Conservation (phyloP, 2,113 vertebrate genomes). For the Tapirus terrestris region DNA sequence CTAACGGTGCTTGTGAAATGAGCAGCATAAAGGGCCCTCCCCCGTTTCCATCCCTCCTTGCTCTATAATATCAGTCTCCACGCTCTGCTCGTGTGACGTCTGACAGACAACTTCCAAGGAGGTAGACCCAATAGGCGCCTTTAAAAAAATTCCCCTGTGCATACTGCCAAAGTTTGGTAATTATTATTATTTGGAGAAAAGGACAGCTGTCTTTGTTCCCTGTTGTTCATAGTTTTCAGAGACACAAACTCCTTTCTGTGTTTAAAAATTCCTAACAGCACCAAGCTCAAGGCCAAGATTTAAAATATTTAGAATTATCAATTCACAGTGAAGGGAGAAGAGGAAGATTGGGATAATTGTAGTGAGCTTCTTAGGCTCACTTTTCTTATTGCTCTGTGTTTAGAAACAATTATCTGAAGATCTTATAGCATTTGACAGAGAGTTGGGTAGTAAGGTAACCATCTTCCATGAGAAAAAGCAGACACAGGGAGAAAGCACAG, state of each 20-base stretch:
- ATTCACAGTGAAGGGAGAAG: not conserved
- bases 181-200: not conserved
- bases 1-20: not conserved
- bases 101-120: not conserved
- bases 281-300: not conserved
- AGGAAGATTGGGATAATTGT: not conserved
- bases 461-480: constrained; percentile 16
- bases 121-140: not conserved
- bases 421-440: not conserved
- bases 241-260: not conserved
- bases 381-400: not conserved
- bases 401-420: not conserved
- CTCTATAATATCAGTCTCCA: not conserved
- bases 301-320: not conserved
- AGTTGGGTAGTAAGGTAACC: not conserved
- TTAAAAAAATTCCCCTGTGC: not conserved
- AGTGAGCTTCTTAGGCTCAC: not conserved
- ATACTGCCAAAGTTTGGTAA: not conserved
- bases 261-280: not conserved
- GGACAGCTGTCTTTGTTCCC: constrained; percentile 11
- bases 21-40: not conserved
- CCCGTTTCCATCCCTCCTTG: not conserved
- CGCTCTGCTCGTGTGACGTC: not conserved
- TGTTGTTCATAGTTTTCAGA: not conserved
- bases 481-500: not conserved